These are phyloP conservation scores for Myotis yumanensis DNA, from an alignment of 2,113 vertebrate genomes.

Conservation along the genomic window DNA sequence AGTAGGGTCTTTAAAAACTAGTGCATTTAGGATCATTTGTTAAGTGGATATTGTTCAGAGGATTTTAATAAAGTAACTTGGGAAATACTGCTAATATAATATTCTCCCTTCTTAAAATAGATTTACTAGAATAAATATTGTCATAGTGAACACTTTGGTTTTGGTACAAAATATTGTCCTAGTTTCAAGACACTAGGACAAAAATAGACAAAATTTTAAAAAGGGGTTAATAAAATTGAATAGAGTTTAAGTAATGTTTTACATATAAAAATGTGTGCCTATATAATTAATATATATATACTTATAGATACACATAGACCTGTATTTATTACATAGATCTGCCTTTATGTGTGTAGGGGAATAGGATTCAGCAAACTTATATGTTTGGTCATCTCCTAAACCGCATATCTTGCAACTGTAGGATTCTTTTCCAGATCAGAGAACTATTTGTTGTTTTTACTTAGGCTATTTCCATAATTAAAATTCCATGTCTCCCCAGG, in stretches of 20 bases:
- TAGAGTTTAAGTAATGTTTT: neutral
- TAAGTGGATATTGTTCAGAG: neutral
- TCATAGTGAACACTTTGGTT: slow-evolving; percentile 1
- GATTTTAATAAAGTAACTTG: slow-evolving; percentile 11
- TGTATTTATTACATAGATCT: neutral
- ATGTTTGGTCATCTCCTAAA: neutral
- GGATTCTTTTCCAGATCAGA: slow-evolving; percentile 32
- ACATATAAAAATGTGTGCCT: neutral
- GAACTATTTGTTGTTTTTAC: slow-evolving; percentile 57
- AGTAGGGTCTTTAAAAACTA: neutral
- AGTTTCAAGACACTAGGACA: neutral
- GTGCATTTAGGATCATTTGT: neutral
- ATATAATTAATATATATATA: neutral
- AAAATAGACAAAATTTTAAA: slow-evolving; percentile 11
- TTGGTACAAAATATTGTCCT: slow-evolving; percentile 11
- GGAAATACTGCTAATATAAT: neutral
- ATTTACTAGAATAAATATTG: slow-evolving; percentile 21
- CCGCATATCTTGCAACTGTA: neutral
- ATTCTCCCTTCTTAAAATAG: neutral
- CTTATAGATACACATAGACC: neutral
- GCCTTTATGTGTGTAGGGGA: too few relatives aligned
- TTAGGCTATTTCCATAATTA: slow-evolving; percentile 48
- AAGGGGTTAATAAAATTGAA: neutral
- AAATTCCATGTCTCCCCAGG: slow-evolving; percentile 62
- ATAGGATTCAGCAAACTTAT: too few relatives aligned